Conservation (phyloP, 2,797 vertebrate species). For the Acanthopagrus latus region DNA sequence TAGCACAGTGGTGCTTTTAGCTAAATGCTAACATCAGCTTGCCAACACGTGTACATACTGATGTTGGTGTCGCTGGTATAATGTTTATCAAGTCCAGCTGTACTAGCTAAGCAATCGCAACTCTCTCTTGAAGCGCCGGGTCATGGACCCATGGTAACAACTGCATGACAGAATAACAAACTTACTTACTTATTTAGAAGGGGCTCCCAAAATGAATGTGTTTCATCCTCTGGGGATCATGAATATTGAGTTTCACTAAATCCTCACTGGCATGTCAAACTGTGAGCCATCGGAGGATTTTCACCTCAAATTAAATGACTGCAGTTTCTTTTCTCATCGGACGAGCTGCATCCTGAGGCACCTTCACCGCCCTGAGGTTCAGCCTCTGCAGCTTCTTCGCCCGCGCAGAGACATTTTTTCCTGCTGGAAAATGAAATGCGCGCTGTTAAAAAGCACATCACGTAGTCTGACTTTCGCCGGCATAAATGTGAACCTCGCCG, state of each 20-base stretch:
- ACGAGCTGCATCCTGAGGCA: slow-evolving; percentile 1
- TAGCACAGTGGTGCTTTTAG: background rate
- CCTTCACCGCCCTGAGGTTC: slow-evolving; percentile 2
- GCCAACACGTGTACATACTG: too few species aligned
- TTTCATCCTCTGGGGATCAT: too few species aligned
- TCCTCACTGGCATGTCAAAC: background rate
- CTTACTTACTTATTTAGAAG: too few species aligned
- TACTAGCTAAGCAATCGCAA: too few species aligned
- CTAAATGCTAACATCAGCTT: background rate
- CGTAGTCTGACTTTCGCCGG: slow-evolving; percentile 41
- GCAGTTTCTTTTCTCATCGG: background rate
- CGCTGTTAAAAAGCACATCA: slow-evolving; percentile 50
- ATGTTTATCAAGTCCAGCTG: too few species aligned
- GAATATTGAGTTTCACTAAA: too few species aligned
- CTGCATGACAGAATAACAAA: too few species aligned
- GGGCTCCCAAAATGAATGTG: too few species aligned
- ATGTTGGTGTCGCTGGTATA: too few species aligned
- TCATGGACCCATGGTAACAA: too few species aligned
- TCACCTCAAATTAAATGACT: background rate
- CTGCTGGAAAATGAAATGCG: slow-evolving; percentile 28
- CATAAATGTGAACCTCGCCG: slow-evolving; percentile 45
- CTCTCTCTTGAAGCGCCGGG: too few species aligned
- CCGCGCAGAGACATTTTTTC: slow-evolving; percentile 17
- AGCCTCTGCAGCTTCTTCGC: slow-evolving; percentile 23
- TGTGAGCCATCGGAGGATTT: background rate